These are phyloP conservation scores for Leptodactylus fallax DNA, from an alignment of 2,797 vertebrate genomes.

Conservation along the genomic window DNA sequence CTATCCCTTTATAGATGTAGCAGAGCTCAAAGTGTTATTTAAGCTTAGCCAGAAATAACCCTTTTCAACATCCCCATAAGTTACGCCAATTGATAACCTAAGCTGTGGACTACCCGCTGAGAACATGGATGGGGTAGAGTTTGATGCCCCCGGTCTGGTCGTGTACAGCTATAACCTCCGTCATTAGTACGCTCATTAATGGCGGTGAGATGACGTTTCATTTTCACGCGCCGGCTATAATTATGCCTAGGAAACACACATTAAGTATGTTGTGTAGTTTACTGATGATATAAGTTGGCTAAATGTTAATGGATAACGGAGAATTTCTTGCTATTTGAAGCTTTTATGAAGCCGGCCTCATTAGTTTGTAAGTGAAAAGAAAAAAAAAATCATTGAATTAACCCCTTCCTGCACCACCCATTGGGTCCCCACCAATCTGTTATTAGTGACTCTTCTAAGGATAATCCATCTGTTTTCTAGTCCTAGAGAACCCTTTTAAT, in stretches of 20 bases:
- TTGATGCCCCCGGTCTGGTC: neutral
- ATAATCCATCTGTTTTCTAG: no score
- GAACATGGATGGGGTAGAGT: neutral
- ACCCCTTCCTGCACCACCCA: neutral
- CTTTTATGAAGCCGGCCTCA: neutral
- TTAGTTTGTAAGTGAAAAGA: neutral
- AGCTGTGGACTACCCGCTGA: neutral
- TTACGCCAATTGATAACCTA: neutral
- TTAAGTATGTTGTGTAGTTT: neutral
- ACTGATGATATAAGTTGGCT: no score
- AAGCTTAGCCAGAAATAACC: neutral
- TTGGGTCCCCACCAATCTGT: no score
- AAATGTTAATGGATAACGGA: constrained; percentile 15
- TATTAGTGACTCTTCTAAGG: no score
- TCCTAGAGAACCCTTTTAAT: no score
- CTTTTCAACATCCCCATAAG: neutral
- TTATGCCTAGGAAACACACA: neutral
- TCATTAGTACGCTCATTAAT: neutral
- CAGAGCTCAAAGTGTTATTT: no score
- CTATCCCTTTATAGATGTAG: no score
- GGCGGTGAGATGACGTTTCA: neutral
- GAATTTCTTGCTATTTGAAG: neutral
- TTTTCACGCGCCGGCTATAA: neutral
- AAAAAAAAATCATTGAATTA: neutral
- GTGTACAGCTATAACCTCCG: neutral